Percentiles rank a stretch among this genome's conserved stretches.
Evolutionary conservation across 1,140 invertebrate species (phyloP).

Genomic region (Drosophila kurseongensis): DNA sequence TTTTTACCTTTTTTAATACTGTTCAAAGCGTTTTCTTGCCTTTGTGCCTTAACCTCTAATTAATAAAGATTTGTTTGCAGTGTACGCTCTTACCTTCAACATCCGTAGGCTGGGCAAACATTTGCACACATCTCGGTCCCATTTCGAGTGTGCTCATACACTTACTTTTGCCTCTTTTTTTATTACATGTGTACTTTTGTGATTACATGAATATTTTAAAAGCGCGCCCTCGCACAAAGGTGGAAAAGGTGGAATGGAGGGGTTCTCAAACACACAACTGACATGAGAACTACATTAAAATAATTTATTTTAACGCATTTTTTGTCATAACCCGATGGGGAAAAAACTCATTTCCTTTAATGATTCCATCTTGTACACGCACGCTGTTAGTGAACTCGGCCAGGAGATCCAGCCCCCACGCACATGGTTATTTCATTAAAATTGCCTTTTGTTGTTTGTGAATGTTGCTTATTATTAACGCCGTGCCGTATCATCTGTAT

Average conservation of each 20-base stretch:
- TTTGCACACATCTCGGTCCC: slow-evolving; percentile 64
- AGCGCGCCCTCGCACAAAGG: slow-evolving; percentile 54
- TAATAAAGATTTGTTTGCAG: neutral
- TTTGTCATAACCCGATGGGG: slow-evolving; percentile 83
- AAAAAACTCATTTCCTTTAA: slow-evolving; percentile 83
- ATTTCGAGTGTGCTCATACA: slow-evolving; percentile 38
- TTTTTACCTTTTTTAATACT: no score
- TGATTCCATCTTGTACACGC: slow-evolving; percentile 80
- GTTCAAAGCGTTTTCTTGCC: no score
- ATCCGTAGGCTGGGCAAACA: slow-evolving; percentile 61
- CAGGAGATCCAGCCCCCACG: slow-evolving; percentile 50
- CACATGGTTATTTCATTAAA: slow-evolving; percentile 83
- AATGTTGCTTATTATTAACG: slow-evolving; percentile 83
- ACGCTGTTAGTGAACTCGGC: slow-evolving; percentile 52
- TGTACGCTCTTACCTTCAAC: slow-evolving; percentile 22
- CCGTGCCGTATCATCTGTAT: slow-evolving; percentile 62
- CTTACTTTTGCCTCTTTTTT: slow-evolving; percentile 50
- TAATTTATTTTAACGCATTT: slow-evolving; percentile 84
- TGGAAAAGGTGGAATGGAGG: slow-evolving; percentile 14
- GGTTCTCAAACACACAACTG: slow-evolving; percentile 39
- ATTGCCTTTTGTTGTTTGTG: slow-evolving; percentile 83
- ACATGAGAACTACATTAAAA: slow-evolving; percentile 83
- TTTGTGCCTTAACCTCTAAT: neutral
- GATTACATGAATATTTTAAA: slow-evolving; percentile 83
- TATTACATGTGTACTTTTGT: slow-evolving; percentile 83